Evolutionary conservation across 2,888 invertebrate species (phyloP), one percentile per base, ranked within the genome.

Genomic region (Dusona sp.): DNA sequence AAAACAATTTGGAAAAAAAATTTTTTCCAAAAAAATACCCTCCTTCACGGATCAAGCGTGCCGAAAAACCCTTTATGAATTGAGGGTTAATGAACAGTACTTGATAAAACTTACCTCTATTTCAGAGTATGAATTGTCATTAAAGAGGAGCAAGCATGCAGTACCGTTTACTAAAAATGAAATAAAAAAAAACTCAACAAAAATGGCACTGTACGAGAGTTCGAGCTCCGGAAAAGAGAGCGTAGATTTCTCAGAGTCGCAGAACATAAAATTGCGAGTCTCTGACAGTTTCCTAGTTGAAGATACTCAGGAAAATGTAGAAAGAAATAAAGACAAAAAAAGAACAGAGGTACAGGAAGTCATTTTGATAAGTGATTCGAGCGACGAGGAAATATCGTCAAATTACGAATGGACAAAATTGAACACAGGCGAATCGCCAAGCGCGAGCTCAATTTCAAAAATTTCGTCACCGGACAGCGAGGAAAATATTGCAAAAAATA

Each of bases 321-420:
- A 65, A 33, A n/a, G 29, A n/a, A 85, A 45, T 19, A 25, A 16
- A 1, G 33, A 7, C 42, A 38, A 42, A 42, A 79, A 33, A 33
- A n/a, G 74, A 82, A 13, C 7, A 3, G 2, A 57, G 38, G 1
- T 38, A 11, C 54, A 88, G 3, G 90, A 90, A 84, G 87, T 92
- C 48, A 92, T 94, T 65, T 36, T 93, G 4, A 93, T 94, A 61
- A 93, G 92, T 80, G 93, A 94, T 68, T 92, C 93, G 0, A 93
- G 92, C 85, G 89, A 89, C 7, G 89, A 90, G 8, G 88, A 87
- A 13, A 83, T 64, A 1, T 70, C 65, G 0, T 45, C 61, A 2
- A 64, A 42, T 7, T n/a, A 19, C 6, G 74, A 79, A 13, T 78
- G 57, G 48, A 48, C 51, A 9, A 74, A 72, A 45, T 33, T 70